A percentile compares a stretch with the other conserved stretches of the same genome.
These are phyloP conservation scores for Gobio occitaniae DNA, from an alignment of 2,797 vertebrate species.

Conservation along the genomic window DNA sequence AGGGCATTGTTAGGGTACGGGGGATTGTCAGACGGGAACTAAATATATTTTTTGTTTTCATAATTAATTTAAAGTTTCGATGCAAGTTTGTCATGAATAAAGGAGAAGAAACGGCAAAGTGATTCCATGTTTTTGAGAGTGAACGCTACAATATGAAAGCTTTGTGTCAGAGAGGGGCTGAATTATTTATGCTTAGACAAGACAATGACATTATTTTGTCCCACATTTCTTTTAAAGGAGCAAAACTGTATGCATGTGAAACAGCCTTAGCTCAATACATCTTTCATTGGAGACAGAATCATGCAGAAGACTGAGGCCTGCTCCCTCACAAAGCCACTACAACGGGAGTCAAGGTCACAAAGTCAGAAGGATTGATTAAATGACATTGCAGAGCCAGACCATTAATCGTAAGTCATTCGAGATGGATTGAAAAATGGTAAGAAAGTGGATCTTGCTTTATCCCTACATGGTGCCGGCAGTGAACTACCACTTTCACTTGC, in stretches of 20 bases:
- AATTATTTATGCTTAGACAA: slow-evolving; percentile 57
- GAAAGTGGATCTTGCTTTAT: slow-evolving; percentile 8
- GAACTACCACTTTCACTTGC: neutral
- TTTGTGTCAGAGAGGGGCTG: slow-evolving; percentile 42
- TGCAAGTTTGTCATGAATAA: slow-evolving; percentile 58
- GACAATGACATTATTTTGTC: slow-evolving; percentile 61
- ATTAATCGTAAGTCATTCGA: slow-evolving; percentile 13
- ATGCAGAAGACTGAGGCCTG: neutral
- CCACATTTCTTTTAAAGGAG: slow-evolving; percentile 52
- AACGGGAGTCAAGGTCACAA: slow-evolving; percentile 20
- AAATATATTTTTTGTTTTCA: slow-evolving; percentile 70
- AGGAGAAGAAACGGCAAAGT: slow-evolving; percentile 55
- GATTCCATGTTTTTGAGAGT: slow-evolving; percentile 44
- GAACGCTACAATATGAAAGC: slow-evolving; percentile 48
- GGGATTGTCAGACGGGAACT: slow-evolving; percentile 57
- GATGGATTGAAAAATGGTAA: slow-evolving; percentile 22
- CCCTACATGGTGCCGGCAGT: neutral
- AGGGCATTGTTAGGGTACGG: slow-evolving; percentile 58
- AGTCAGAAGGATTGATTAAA: slow-evolving; percentile 34
- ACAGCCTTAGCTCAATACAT: slow-evolving; percentile 33
- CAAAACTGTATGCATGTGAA: slow-evolving; percentile 52
- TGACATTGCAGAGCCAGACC: slow-evolving; percentile 8
- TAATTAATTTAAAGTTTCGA: slow-evolving; percentile 69
- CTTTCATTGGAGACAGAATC: slow-evolving; percentile 17
- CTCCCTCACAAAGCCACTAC: neutral